Percentiles rank a stretch among this genome's conserved stretches.
These are phyloP conservation scores for Erebia ligea DNA, from an alignment of 2,888 invertebrate genomes.

Conservation along the genomic window DNA sequence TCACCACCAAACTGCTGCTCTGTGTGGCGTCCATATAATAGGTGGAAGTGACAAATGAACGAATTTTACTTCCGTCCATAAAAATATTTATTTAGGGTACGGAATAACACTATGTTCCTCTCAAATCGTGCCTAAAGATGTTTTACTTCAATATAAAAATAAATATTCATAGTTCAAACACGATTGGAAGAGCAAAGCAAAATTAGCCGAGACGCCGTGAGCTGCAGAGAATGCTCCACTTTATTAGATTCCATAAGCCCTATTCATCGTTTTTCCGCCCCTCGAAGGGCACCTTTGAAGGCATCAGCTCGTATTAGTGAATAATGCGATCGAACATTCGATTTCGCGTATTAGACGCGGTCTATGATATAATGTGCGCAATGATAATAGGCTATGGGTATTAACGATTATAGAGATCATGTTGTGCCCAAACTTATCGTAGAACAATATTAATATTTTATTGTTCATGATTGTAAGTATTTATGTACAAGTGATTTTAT, in stretches of 20 bases:
- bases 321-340: conserved; percentile 78
- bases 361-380: conserved; percentile 62
- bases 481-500: no score
- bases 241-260: conserved; percentile 81
- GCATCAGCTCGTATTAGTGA: conserved; percentile 73
- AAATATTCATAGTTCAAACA: conserved; percentile 22
- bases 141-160: neutral
- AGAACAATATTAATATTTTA: neutral
- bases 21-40: no score
- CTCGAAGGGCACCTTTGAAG: conserved; percentile 68
- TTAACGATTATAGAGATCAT: conserved; percentile 64
- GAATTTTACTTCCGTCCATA: no score
- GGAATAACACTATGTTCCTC: no score
- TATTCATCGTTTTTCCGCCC: conserved; percentile 78
- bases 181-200: conserved; percentile 46
- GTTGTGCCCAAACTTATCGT: conserved; percentile 55
- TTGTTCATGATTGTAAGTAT: neutral
- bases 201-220: conserved; percentile 63
- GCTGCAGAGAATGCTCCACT: conserved; percentile 71
- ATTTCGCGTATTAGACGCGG: conserved; percentile 69
- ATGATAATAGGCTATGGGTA: conserved; percentile 69
- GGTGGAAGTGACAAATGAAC: no score
- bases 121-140: neutral
- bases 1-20: no score
- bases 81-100: no score